phyloP scores from a whole-genome alignment of 2,888 invertebrate genomes.

The Leptothorax acervorum region DNA sequence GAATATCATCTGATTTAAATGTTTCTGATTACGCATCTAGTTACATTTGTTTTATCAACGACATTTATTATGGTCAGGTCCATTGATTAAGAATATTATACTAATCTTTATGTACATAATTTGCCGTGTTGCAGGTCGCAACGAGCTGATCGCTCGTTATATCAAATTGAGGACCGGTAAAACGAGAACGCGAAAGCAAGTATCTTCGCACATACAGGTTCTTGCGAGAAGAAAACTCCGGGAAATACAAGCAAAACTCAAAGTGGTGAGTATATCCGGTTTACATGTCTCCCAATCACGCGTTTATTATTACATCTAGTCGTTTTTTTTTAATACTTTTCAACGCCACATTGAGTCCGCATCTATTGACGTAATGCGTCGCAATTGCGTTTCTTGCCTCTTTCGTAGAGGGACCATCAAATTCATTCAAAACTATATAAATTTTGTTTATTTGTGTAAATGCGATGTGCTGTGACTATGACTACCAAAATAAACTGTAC shows the following conservation, averaged over 20 bases:
- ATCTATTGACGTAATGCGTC: constrained; percentile 7
- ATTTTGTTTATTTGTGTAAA: constrained; percentile 6
- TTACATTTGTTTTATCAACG: constrained; percentile 1
- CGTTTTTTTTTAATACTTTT: not conserved
- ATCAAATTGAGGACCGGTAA: constrained; percentile 99
- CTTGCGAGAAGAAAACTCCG: constrained; percentile 98
- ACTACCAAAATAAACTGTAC: constrained; percentile 16
- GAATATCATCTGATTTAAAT: not conserved
- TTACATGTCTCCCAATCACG: not conserved
- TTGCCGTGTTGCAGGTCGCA: constrained; percentile 93
- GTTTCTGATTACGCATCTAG: too few species aligned
- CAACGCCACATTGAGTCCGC: not conserved
- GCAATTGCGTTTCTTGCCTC: not conserved
- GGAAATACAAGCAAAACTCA: constrained; percentile 99
- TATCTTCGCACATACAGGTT: constrained; percentile 99
- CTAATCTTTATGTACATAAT: constrained; percentile 10
- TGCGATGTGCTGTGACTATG: not conserved
- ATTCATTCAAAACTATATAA: not conserved
- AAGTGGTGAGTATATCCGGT: constrained; percentile 93
- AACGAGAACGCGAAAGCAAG: constrained; percentile 99
- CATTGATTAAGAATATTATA: not conserved
- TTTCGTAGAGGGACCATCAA: constrained; percentile 1
- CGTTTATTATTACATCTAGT: not conserved
- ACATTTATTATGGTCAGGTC: constrained; percentile 1
- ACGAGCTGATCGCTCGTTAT: constrained; percentile 99